These are phyloP conservation scores for Setophaga petechia DNA, from an alignment of 2,113 vertebrate genomes.

Conservation along the genomic window DNA sequence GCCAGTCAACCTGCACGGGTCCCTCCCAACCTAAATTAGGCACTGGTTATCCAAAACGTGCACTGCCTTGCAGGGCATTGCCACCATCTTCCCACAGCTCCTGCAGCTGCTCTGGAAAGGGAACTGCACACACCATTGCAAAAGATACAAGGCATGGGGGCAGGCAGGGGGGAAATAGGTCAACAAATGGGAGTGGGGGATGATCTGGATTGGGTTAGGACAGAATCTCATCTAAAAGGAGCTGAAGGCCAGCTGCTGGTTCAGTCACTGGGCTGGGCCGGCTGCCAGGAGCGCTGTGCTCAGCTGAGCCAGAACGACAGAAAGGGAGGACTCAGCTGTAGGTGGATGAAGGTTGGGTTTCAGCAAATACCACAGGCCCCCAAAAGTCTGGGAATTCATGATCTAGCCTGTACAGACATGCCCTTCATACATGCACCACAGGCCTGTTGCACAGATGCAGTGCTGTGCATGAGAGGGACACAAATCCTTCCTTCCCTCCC, in stretches of 20 bases:
- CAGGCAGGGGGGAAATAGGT: neutral
- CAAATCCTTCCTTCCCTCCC: neutral
- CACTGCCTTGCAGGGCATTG: neutral
- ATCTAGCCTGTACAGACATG: constrained; percentile 10
- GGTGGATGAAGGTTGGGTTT: constrained; percentile 63
- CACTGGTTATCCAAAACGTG: neutral
- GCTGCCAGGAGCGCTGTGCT: neutral
- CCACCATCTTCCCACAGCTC: neutral
- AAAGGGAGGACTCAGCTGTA: constrained; percentile 47
- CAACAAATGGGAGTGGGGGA: neutral
- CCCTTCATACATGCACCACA: neutral
- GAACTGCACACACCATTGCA: neutral
- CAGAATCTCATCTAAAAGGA: constrained; percentile 52
- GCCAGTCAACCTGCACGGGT: neutral
- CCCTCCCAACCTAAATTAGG: neutral
- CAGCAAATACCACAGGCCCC: constrained; percentile 67
- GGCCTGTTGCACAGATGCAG: neutral
- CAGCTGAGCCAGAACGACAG: constrained; percentile 27
- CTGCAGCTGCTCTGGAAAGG: neutral
- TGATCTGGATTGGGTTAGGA: neutral
- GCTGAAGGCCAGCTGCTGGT: constrained; percentile 42
- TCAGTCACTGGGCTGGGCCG: neutral
- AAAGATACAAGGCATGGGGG: neutral
- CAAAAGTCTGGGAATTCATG: constrained; percentile 60
- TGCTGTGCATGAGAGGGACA: neutral